phyloP scores from a whole-genome alignment of 2,797 vertebrate species.

The Centroberyx gerrardi region DNA sequence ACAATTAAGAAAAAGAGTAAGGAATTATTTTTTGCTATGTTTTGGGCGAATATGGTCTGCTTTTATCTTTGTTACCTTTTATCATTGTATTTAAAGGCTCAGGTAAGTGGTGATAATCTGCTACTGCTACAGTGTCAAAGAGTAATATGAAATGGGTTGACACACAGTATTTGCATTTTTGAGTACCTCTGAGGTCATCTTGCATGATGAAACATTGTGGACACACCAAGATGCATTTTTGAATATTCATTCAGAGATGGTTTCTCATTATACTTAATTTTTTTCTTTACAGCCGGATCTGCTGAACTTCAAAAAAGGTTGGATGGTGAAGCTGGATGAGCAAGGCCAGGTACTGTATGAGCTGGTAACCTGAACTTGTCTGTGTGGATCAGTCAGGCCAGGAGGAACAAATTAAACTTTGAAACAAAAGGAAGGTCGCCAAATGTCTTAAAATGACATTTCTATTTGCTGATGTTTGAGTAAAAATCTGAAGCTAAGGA shows the following conservation, averaged over 20 bases:
- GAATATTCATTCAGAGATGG: not conserved
- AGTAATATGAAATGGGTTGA: constrained; percentile 4
- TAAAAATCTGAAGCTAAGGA: no score
- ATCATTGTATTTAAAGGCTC: not conserved
- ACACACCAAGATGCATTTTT: not conserved
- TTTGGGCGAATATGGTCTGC: not conserved
- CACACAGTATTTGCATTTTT: constrained; percentile 14
- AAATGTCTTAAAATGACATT: not conserved
- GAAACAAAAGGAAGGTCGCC: no score
- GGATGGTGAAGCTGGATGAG: constrained; percentile 90
- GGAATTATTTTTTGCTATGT: not conserved
- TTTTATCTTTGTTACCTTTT: not conserved
- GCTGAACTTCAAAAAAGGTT: constrained; percentile 91
- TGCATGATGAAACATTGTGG: constrained; percentile 37
- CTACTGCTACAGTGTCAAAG: not conserved
- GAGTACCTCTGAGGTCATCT: constrained; percentile 1
- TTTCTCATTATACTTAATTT: constrained; percentile 14
- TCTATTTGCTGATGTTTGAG: no score
- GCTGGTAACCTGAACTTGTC: not conserved
- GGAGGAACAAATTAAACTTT: not conserved
- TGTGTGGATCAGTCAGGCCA: not conserved
- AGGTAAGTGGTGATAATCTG: constrained; percentile 18
- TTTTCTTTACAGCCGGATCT: constrained; percentile 83
- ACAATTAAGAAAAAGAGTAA: not conserved
- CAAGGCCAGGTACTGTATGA: constrained; percentile 81